phyloP scores from a whole-genome alignment of 2,113 vertebrate species.

The Cranoglanis bouderius region DNA sequence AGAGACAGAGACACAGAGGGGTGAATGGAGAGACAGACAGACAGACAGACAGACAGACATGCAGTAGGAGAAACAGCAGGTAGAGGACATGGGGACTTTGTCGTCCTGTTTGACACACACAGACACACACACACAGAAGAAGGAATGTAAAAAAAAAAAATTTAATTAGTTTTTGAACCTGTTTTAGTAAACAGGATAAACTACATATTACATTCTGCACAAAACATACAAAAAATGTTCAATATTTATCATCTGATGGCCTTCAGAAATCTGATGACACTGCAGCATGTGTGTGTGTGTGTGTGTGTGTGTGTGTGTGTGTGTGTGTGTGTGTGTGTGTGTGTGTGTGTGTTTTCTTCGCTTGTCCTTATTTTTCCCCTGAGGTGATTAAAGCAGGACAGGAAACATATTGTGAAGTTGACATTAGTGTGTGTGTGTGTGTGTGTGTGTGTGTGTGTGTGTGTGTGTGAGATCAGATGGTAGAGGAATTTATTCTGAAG shows the following conservation, averaged over 20 bases:
- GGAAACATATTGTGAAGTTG: neutral
- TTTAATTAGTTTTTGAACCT: too few species aligned
- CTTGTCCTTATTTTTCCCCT: neutral
- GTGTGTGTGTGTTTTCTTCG: neutral
- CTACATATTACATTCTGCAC: neutral
- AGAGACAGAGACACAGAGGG: too few species aligned
- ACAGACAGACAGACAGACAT: neutral
- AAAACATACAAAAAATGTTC: neutral
- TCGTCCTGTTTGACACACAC: too few species aligned
- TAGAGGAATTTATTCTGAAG: neutral
- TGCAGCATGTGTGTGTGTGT: neutral
- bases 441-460: constrained; percentile 1
- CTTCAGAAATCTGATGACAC: neutral
- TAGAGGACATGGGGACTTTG: too few species aligned
- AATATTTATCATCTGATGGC: neutral
- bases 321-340: neutral
- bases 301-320: neutral
- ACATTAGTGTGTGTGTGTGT: neutral
- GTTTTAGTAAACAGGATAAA: too few species aligned
- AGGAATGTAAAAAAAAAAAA: neutral
- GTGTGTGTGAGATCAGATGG: neutral
- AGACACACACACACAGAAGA: neutral
- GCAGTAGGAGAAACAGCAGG: too few species aligned
- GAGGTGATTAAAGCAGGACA: neutral
- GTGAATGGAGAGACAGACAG: too few species aligned